Conservation (phyloP, 2,113 vertebrate species). For the Anhinga anhinga region DNA sequence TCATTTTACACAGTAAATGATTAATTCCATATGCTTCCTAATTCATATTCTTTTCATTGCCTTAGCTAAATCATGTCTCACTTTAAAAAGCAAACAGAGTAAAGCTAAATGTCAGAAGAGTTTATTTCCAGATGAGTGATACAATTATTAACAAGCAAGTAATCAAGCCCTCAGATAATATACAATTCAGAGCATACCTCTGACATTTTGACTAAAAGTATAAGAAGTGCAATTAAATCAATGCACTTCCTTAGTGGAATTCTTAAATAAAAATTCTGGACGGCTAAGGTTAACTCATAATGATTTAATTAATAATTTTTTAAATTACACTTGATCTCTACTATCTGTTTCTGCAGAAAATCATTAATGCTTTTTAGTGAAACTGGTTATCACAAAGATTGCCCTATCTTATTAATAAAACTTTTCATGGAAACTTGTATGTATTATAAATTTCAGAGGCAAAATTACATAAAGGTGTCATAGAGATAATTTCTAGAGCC, state of each 20-base stretch:
- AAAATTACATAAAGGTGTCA: background rate
- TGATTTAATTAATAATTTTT: background rate
- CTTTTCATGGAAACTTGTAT: background rate
- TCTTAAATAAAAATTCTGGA: background rate
- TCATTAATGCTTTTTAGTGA: background rate
- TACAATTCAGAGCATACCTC: constrained; percentile 13
- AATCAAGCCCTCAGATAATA: constrained; percentile 29
- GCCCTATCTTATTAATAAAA: background rate
- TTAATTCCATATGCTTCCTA: background rate
- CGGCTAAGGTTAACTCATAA: background rate
- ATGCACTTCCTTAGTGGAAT: background rate
- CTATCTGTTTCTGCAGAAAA: constrained; percentile 1
- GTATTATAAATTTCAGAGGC: background rate
- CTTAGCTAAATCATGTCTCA: background rate
- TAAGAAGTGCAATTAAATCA: constrained; percentile 30
- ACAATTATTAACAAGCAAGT: constrained; percentile 23
- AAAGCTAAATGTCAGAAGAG: constrained; percentile 23
- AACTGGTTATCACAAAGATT: background rate
- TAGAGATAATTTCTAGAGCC: background rate
- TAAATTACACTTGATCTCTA: background rate
- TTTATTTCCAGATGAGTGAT: constrained; percentile 38
- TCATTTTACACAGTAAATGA: background rate
- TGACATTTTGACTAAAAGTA: constrained; percentile 11
- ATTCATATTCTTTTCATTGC: background rate
- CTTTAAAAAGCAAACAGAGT: background rate